Evolutionary conservation across 2,888 invertebrate genomes (phyloP), one percentile per base, ranked within the genome.

Genomic region (Scaptomyza tumidula): DNA sequence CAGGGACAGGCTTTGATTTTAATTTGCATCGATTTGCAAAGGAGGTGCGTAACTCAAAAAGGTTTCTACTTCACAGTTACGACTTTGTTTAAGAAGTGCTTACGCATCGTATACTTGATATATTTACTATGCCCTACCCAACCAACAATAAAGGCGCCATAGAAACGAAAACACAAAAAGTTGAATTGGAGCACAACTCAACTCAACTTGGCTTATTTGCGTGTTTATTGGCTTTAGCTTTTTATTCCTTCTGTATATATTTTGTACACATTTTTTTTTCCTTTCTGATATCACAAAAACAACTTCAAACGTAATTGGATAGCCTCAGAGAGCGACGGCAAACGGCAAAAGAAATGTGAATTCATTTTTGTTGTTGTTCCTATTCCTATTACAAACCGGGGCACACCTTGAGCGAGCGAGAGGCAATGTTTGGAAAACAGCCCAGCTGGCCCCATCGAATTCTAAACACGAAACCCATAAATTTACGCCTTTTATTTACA

Each of bases 401-500:
- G 78, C 87, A 80, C 85, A 81, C 82, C 88, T 80, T 73, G 33
- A 64, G 39, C 6, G 39, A 41, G 16, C 14, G 16, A 0, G 16
- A 16, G 54, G 55, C 29, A 54, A 33, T 24, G 35, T 72, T 53
- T 61, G 48, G 6, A 37, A 44, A 63, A 37, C 35, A 58, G 74
- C 74, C 78, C n/a, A 55, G 61, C 70, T 74, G 74, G 41, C 64
- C 49, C 53, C 88, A 82, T 79, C 86, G 79, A 83, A 88, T 83
- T 77, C 86, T 71, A 72, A 80, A 72, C 83, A 88, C 83, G 83
- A 87, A 83, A 68, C 83, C 86, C 86, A 83, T 83, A 83, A 79
- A 87, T 85, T 87, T 87, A 55, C 75, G 77, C 74, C 82, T 82
- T 85, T 77, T 88, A 83, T 88, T 87, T 88, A 88, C 83, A 85